These are phyloP conservation scores for Gordius sp. DNA, from an alignment of 2,888 invertebrate species.

Conservation along the genomic window DNA sequence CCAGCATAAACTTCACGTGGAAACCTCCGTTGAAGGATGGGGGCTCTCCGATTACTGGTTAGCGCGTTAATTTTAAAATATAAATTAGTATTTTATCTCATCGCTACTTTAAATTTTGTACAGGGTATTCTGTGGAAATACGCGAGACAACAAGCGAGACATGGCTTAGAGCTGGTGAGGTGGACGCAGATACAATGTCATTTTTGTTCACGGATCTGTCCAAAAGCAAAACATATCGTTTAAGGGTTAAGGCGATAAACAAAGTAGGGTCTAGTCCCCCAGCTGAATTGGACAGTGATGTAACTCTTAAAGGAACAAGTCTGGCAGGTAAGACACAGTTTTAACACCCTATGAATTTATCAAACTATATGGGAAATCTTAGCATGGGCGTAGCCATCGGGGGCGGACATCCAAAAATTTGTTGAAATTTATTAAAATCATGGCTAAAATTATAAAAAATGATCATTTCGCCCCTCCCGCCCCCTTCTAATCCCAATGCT, in stretches of 20 bases:
- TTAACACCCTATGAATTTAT: too few species aligned
- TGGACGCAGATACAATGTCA: not conserved
- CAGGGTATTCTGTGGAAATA: not conserved
- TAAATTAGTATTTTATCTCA: not conserved
- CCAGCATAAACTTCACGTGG: not conserved
- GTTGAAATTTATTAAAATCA: too few species aligned
- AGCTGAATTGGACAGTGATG: not conserved
- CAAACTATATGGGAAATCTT: too few species aligned
- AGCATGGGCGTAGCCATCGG: too few species aligned
- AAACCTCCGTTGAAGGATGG: not conserved
- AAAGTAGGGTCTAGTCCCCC: not conserved
- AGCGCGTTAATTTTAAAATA: not conserved
- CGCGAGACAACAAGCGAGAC: not conserved
- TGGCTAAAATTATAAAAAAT: too few species aligned
- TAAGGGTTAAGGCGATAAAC: slow-evolving; percentile 8
- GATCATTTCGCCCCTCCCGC: too few species aligned
- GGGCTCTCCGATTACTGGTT: slow-evolving; percentile 9
- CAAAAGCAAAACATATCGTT: not conserved
- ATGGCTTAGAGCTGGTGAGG: not conserved
- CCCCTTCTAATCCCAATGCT: too few species aligned
- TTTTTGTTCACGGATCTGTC: slow-evolving; percentile 6
- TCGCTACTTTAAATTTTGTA: not conserved
- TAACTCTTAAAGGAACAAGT: too few species aligned
- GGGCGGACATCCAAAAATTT: too few species aligned
- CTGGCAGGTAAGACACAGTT: too few species aligned